Base-by-base conservation (phyloP, 2,888 invertebrate species). In the Callyntrura sp. region DNA sequence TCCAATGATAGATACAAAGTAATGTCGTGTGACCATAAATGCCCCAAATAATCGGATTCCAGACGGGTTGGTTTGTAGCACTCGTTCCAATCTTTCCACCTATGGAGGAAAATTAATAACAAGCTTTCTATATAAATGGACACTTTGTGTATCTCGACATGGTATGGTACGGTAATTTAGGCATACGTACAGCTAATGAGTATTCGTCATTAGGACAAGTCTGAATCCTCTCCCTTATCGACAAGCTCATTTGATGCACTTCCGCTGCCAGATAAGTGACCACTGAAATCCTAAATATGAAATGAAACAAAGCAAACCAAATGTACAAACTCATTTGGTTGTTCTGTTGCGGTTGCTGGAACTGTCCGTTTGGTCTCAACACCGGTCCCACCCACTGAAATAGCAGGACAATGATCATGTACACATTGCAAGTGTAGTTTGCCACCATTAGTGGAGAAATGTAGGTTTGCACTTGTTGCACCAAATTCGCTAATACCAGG, bases 11-110 rank as follows among this genome's bases (percentile, higher is more conserved):
- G 65, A 65, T 6, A 84, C 11, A 25, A 84, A 88, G 45, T 76
- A 88, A 20, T 78, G 83, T 0, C 88, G n/a, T 1, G 88, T 88
- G 8, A 88, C 84, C 88, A 88, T 84, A 17, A 84, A 88, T 6
- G 88, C 65, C 0, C 84, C 78, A 35, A 88, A 88, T 11, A 88
- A 45, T 23, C 14, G 48, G 23, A 88, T 84, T 48, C 84, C 83
- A n/a, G 51, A 6, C 0, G 88, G 88, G 23, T 84, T 84, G 20
- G 43, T 25, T 14, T n/a, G 14, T 11, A 88, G 14, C 8, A 35
- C 55, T 51, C 88, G 12, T 35, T 88, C 88, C 55, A 88, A 20
- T 20, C 88, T 60, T 43, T 88, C 43, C 20, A 60, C 55, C 85
- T 85, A 43, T 12, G 35, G 12, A 23, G 23, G 6, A 35, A 68